A percentile compares a stretch with the other conserved stretches of the same genome.
Evolutionary conservation across 2,797 vertebrate species (phyloP).

Genomic region (Falco concolor): DNA sequence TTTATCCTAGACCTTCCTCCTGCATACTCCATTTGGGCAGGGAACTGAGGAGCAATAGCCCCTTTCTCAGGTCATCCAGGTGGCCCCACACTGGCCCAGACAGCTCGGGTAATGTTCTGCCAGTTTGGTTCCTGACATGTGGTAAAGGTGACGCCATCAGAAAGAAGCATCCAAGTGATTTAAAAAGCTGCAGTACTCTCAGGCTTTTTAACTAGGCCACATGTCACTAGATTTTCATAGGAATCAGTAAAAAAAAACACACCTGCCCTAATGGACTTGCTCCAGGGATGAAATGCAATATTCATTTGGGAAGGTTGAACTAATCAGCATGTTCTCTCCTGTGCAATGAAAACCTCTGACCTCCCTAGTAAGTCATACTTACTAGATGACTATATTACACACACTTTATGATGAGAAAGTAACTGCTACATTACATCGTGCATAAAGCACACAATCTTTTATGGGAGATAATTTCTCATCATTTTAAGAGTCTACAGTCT

Average conservation of each 20-base stretch:
- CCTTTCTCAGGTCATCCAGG: neutral
- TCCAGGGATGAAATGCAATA: neutral
- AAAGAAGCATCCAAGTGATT: neutral
- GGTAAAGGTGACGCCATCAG: neutral
- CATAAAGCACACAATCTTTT: neutral
- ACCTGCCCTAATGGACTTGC: neutral
- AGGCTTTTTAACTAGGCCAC: neutral
- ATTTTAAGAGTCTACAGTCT: neutral
- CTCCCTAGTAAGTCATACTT: neutral
- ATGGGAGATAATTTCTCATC: neutral
- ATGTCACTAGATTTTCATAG: neutral
- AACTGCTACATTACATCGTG: neutral
- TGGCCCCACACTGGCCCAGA: neutral
- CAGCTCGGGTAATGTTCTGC: neutral
- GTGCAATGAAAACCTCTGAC: neutral
- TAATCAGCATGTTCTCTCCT: neutral
- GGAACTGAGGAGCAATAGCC: neutral
- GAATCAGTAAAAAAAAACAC: fast-evolving
- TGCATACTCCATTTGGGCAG: neutral
- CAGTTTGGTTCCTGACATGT: neutral
- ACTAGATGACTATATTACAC: neutral
- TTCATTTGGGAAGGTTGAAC: neutral
- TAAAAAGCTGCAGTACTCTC: neutral
- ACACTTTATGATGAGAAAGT: neutral
- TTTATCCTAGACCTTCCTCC: neutral